These are phyloP conservation scores for Pseudomyrmex sp. DNA, from an alignment of 1,140 invertebrate genomes.

Conservation along the genomic window DNA sequence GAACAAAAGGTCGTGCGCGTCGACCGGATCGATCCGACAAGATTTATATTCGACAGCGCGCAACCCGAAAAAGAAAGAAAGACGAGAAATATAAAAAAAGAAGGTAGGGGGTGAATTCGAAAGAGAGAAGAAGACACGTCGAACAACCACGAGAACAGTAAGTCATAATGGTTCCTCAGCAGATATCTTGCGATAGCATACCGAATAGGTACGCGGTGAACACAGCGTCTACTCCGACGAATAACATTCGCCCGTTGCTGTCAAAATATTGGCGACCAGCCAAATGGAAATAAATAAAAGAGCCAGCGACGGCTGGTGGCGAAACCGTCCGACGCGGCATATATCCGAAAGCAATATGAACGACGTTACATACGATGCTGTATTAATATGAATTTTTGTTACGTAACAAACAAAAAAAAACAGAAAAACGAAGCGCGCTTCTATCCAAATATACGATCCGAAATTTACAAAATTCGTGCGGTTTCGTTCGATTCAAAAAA, in stretches of 20 bases:
- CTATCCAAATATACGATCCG: not conserved
- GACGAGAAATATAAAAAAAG: conserved; percentile 40
- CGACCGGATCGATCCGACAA: conserved; percentile 46
- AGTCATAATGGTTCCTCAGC: conserved; percentile 72
- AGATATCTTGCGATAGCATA: conserved; percentile 63
- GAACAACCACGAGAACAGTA: conserved; percentile 68
- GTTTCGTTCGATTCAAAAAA: conserved; percentile 3
- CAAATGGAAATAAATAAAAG: conserved; percentile 85
- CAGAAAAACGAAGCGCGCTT: conserved; percentile 2
- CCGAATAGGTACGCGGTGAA: conserved; percentile 65
- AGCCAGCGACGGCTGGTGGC: conserved; percentile 46
- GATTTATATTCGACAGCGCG: conserved; percentile 40
- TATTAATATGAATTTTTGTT: conserved; percentile 27
- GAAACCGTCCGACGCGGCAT: conserved; percentile 13
- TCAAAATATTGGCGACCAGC: conserved; percentile 81
- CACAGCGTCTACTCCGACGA: conserved; percentile 78
- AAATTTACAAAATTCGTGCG: not conserved
- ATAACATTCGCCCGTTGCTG: conserved; percentile 80
- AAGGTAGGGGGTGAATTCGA: not conserved
- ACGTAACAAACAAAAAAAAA: not conserved
- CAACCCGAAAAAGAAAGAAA: not conserved
- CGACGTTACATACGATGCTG: conserved; percentile 17
- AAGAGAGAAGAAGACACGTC: conserved; percentile 10
- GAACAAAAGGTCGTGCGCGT: conserved; percentile 45
- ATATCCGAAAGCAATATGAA: conserved; percentile 18